These are phyloP conservation scores for Rotaria magnacalcarata DNA, from an alignment of 2,888 invertebrate genomes.

Conservation along the genomic window DNA sequence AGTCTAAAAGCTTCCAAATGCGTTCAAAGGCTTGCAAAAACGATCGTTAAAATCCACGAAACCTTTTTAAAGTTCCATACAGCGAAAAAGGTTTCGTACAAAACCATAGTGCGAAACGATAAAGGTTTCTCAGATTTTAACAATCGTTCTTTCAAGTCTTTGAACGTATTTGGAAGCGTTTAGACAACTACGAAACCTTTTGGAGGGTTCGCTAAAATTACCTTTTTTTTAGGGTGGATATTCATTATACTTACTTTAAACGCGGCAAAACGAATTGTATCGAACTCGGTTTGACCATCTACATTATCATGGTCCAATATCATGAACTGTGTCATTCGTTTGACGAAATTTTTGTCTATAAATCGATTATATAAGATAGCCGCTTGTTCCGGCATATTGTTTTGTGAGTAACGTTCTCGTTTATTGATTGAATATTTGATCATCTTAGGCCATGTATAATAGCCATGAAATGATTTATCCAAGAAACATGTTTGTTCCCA, in stretches of 20 bases:
- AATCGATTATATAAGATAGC: constrained; percentile 69
- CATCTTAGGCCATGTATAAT: constrained; percentile 62
- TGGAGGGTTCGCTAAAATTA: background rate
- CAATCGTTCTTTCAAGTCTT: too few species aligned
- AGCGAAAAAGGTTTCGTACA: too few species aligned
- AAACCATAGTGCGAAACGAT: too few species aligned
- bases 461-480: constrained; percentile 67
- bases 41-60: too few species aligned
- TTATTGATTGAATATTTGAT: constrained; percentile 34
- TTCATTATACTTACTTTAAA: too few species aligned
- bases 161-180: too few species aligned
- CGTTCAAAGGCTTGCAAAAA: too few species aligned
- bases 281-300: constrained; percentile 69
- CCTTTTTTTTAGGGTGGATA: background rate
- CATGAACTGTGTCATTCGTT: constrained; percentile 69
- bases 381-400: constrained; percentile 65
- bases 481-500: constrained; percentile 73
- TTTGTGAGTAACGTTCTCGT: background rate
- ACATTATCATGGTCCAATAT: constrained; percentile 81
- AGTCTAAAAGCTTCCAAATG: too few species aligned
- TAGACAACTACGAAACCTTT: too few species aligned
- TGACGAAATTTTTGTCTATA: constrained; percentile 66
- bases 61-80: too few species aligned
- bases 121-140: too few species aligned
- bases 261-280: constrained; percentile 63